Base-by-base conservation (phyloP, 2,888 invertebrate species). In the Nomada ferruginata region DNA sequence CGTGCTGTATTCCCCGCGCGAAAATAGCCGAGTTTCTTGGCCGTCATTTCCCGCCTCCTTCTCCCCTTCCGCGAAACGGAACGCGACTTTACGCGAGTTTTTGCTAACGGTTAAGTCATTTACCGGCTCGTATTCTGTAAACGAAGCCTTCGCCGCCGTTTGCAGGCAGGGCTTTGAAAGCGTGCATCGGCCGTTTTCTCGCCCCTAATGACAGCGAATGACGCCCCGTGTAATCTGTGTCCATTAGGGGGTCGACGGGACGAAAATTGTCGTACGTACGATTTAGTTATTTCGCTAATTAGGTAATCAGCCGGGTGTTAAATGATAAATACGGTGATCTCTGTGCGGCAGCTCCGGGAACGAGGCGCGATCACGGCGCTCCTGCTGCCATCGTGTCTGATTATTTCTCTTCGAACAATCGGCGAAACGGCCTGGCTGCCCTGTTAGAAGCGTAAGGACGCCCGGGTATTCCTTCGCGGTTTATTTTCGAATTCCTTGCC, bases 21-120 rank as follows among this genome's bases (percentile, higher is more conserved):
- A 15, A 44, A 78, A 23, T 29, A 26, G 20, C 61, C 66, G 59
- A 26, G 69, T 44, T 71, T 53, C 66, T 76, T 20, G 0, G 0
- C 53, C 59, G 26, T 70, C 36, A 36, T 68, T 42, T 44, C 2
- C 63, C 42, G 52, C 50, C 70, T n/a, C 55, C 61, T 66, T 44
- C 70, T 29, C 66, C 47, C 29, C 65, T 66, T 63, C 82, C 4
- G n/a, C 80, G 76, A 79, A 82, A 75, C 61, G 68, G 59, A 64
- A 42, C 61, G 66, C 73, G 64, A 23, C 66, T 76, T 53, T 61
- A 50, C 68, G 79, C 76, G 65, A 75, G 85, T 89, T 87, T 87
- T 89, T 85, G 80, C 86, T 79, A 89, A 86, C 87, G 88, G 88
- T 89, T 86, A 85, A 88, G 86, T 85, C 83, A 87, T 89, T 89